These are phyloP conservation scores for Enteromius argenteus DNA, from an alignment of 2,797 vertebrate species.

Conservation along the genomic window DNA sequence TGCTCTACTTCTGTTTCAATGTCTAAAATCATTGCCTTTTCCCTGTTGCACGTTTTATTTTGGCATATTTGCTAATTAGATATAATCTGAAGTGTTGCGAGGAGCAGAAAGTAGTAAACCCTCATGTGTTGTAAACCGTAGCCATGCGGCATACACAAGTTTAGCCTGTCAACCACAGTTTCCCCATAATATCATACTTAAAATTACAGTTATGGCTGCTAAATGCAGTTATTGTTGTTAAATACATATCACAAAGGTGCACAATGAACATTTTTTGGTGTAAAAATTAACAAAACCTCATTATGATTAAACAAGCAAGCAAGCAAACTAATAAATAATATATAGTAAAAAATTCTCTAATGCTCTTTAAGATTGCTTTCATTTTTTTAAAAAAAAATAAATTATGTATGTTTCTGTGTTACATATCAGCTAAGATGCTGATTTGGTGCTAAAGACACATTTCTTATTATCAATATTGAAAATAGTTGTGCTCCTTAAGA, in stretches of 20 bases:
- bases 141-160: neutral
- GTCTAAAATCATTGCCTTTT: conserved; percentile 9
- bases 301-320: neutral
- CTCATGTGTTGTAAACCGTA: neutral
- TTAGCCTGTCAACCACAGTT: neutral
- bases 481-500: neutral
- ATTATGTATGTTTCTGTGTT: too few species aligned
- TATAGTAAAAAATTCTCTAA: neutral
- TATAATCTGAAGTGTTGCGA: neutral
- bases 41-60: conserved; percentile 8
- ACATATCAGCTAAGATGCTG: too few species aligned
- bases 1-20: conserved; percentile 47
- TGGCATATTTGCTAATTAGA: conserved; percentile 5
- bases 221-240: neutral
- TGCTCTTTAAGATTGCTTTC: too few species aligned
- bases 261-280: neutral
- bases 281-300: neutral
- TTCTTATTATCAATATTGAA: neutral
- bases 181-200: neutral
- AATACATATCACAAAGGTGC: neutral
- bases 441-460: neutral
- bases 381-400: too few species aligned
- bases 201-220: neutral
- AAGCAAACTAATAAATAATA: neutral
- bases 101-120: neutral